Conservation (phyloP, 2,797 vertebrate species). For the Epinephelus malabaricus region DNA sequence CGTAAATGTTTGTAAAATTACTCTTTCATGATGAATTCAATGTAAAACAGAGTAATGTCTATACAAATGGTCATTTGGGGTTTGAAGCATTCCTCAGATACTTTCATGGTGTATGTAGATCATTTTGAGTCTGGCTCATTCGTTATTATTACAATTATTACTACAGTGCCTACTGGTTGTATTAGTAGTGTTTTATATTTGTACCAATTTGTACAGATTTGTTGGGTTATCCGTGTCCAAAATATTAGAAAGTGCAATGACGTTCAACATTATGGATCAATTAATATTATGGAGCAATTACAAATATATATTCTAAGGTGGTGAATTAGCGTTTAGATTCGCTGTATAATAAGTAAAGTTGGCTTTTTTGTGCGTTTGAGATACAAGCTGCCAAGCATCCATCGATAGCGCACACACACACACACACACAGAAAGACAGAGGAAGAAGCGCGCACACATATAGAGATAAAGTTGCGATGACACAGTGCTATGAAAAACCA, state of each 20-base stretch:
- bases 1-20: no score
- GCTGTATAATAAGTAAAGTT: not conserved
- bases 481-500: slow-evolving; percentile 63
- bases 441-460: slow-evolving; percentile 7
- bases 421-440: not conserved
- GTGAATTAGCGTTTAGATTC: no score
- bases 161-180: not conserved
- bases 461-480: slow-evolving; percentile 7
- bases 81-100: no score
- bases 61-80: no score
- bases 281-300: no score
- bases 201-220: not conserved
- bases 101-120: no score
- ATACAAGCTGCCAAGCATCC: slow-evolving; percentile 5
- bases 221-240: no score
- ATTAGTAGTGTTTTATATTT: not conserved
- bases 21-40: no score
- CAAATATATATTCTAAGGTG: no score
- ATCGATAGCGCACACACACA: slow-evolving; percentile 4
- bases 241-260: no score
- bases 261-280: no score
- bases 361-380: slow-evolving; percentile 13
- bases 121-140: not conserved
- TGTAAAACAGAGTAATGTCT: no score
- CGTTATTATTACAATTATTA: not conserved